phyloP scores from a whole-genome alignment of 2,113 vertebrate species.

The Genyomyrus donnyi region DNA sequence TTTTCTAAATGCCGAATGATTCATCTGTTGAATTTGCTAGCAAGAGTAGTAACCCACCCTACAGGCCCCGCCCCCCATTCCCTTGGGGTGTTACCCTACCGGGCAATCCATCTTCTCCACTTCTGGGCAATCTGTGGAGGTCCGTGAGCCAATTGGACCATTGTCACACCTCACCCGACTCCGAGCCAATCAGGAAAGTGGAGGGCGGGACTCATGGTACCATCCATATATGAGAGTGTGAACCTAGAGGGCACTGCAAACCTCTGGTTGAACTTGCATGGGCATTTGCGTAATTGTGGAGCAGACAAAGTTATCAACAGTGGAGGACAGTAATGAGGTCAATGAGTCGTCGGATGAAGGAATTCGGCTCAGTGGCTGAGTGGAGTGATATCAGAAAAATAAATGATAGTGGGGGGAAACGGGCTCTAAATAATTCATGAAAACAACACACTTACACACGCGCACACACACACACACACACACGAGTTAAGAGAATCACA shows the following conservation, averaged over 20 bases:
- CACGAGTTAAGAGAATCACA: slow-evolving; percentile 14
- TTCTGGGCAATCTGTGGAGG: background rate
- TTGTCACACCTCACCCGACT: too few relatives aligned
- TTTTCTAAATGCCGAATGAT: background rate
- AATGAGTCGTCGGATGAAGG: slow-evolving; percentile 19
- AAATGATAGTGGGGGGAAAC: slow-evolving; percentile 2
- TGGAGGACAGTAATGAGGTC: slow-evolving; percentile 9
- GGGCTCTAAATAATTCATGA: slow-evolving; percentile 35
- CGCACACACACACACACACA: slow-evolving; percentile 5
- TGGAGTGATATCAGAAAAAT: slow-evolving; percentile 15
- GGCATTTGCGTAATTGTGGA: background rate
- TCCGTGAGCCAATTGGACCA: background rate
- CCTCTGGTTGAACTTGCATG: slow-evolving; percentile 2
- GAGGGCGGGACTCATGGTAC: background rate
- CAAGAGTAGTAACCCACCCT: background rate
- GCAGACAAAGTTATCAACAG: slow-evolving; percentile 6
- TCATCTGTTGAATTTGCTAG: background rate
- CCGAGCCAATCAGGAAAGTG: slow-evolving; percentile 7
- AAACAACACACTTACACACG: slow-evolving; percentile 8
- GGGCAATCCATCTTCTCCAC: background rate
- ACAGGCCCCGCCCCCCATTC: background rate
- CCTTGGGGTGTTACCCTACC: background rate
- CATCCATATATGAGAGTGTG: background rate
- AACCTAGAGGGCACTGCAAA: background rate
- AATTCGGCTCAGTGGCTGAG: slow-evolving; percentile 25